Evolutionary conservation across 2,888 invertebrate species (phyloP).

Genomic region (Rhyacophila evoluta): DNA sequence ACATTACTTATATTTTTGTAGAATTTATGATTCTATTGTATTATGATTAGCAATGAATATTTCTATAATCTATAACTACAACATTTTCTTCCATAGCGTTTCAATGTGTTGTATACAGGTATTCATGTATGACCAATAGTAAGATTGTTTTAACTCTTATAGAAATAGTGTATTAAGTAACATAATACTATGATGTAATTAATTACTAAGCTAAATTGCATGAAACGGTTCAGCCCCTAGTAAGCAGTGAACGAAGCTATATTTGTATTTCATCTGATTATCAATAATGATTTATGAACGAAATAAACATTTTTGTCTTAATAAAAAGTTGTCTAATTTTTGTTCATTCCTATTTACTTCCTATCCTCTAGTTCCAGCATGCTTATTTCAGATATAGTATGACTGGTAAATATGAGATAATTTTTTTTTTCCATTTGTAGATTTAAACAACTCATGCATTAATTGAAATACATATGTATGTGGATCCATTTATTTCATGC

Average conservation of each 20-base stretch:
- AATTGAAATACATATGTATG: no score
- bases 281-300: conserved; percentile 33
- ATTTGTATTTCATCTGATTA: conserved; percentile 45
- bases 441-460: no score
- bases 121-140: conserved; percentile 38
- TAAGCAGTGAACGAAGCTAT: conserved; percentile 44
- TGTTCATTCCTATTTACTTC: no score
- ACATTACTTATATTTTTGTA: background rate
- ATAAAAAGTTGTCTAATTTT: background rate
- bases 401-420: no score
- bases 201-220: background rate
- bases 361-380: no score
- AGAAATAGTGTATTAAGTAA: conserved; percentile 27
- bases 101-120: conserved; percentile 38
- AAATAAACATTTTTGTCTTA: conserved; percentile 48
- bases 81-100: background rate
- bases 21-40: background rate
- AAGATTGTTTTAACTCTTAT: conserved; percentile 30
- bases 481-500: no score
- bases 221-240: conserved; percentile 11
- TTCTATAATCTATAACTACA: conserved; percentile 10
- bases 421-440: no score
- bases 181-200: background rate
- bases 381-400: no score
- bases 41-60: conserved; percentile 5